These are phyloP conservation scores for Amphipyra berbera DNA, from an alignment of 2,888 invertebrate species.

Conservation along the genomic window DNA sequence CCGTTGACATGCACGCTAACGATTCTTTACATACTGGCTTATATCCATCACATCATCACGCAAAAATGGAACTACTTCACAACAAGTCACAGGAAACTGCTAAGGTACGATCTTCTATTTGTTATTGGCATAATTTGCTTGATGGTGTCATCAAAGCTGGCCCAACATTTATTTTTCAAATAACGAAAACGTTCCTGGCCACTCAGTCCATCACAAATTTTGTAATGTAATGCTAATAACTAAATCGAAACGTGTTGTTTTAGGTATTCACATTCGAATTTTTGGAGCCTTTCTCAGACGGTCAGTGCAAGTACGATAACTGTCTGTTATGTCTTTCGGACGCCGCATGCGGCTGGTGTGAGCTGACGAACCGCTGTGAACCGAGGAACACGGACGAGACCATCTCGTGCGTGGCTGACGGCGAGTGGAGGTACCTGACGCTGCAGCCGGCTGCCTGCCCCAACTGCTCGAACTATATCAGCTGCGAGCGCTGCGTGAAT, in stretches of 20 bases:
- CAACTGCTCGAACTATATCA: conserved; percentile 96
- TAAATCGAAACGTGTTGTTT: conserved; percentile 32
- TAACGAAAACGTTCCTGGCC: no score
- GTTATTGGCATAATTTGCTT: neutral
- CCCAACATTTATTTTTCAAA: no score
- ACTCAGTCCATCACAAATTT: no score
- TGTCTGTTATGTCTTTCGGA: conserved; percentile 97
- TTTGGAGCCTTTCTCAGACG: conserved; percentile 96
- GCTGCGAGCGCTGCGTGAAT: conserved; percentile 95
- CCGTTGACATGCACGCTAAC: conserved; percentile 92
- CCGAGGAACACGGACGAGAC: conserved; percentile 92
- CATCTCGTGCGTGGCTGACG: conserved; percentile 87
- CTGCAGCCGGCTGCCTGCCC: conserved; percentile 95
- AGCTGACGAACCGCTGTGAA: conserved; percentile 92
- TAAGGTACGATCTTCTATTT: conserved; percentile 83
- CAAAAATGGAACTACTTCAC: conserved; percentile 95
- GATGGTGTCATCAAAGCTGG: no score
- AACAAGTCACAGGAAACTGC: conserved; percentile 93
- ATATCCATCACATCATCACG: conserved; percentile 92
- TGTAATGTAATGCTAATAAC: neutral
- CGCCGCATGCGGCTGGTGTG: conserved; percentile 98
- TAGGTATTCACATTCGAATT: conserved; percentile 96
- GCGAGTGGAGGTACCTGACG: conserved; percentile 94
- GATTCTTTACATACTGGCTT: conserved; percentile 89
- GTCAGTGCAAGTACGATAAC: conserved; percentile 94